phyloP scores from a whole-genome alignment of 1,140 invertebrate species.

The Zophobas morio region DNA sequence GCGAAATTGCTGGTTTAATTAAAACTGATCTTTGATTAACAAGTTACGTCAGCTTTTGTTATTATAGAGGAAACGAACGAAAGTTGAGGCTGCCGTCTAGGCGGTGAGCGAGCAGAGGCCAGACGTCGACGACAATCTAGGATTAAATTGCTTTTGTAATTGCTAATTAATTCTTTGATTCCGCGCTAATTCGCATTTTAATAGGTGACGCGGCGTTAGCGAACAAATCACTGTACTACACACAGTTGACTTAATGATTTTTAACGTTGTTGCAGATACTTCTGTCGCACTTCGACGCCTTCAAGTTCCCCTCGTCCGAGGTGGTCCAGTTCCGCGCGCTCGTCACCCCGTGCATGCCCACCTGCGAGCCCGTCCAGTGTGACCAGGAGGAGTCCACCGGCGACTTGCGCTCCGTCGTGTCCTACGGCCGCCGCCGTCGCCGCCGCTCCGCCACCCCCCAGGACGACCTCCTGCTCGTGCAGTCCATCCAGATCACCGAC shows the following conservation, averaged over 20 bases:
- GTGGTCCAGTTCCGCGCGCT: conserved; percentile 94
- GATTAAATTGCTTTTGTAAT: conserved; percentile 19
- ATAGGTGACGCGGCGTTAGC: no score
- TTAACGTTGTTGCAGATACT: conserved; percentile 76
- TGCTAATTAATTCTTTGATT: not conserved
- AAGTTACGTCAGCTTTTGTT: not conserved
- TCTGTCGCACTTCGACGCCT: conserved; percentile 94
- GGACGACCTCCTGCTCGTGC: conserved; percentile 87
- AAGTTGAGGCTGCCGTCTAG: no score
- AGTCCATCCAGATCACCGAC: conserved; percentile 93
- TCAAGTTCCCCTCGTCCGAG: conserved; percentile 96
- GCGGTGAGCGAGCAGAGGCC: not conserved
- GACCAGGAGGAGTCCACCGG: conserved; percentile 85
- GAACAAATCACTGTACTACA: no score
- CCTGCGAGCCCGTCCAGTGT: conserved; percentile 91
- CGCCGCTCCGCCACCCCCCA: conserved; percentile 69
- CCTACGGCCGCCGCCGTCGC: conserved; percentile 83
- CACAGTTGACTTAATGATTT: not conserved
- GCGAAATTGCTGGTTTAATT: not conserved
- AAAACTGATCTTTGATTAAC: not conserved
- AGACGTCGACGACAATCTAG: not conserved
- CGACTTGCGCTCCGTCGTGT: conserved; percentile 84
- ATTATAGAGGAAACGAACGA: not conserved
- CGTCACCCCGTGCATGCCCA: conserved; percentile 93
- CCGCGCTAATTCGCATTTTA: not conserved